Base-by-base conservation (phyloP, 2,113 vertebrate genomes). In the Diphyllodes magnificus region DNA sequence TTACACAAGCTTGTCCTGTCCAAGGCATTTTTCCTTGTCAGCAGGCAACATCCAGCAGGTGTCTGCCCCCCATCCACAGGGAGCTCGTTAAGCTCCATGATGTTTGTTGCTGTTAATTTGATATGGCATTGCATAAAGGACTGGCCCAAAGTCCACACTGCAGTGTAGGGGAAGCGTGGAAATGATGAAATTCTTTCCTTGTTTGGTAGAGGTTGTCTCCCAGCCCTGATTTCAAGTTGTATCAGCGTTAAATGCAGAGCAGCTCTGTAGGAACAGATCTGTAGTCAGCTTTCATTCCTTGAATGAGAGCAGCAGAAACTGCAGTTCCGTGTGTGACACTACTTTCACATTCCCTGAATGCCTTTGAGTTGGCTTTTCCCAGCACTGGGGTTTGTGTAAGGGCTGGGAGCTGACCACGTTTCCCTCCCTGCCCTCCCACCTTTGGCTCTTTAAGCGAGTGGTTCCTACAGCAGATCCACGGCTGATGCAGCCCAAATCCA, bases 71-170 rank as follows among this genome's bases (percentile, higher is more conserved):
- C 57, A 20, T 61, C 93, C 35, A 0, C 66, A 53, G 91, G 89
- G 84, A 95, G 89, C 95, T 95, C 8, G 13, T 87, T 91, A 91
- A 89, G 73, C 77, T 65, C 73, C 39, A 3, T 82, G 88, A 50
- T 80, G 78, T 69, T 85, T 85, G 86, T 53, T 84, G 65, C 59
- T 90, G 78, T 69, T 94, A 92, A 91, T 93, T 95, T 85, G 37
- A 39, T 54, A 6, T 69, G 70, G 57, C 86, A 65, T 17, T 59
- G 65, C 53, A 39, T 27, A 71, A 50, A 82, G 51, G 65, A 44
- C 76, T 87, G 66, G 66, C 71, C 73, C 47, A 12, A 65, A 91
- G 73, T 92, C 89, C 82, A 35, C 61, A 10, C 23, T 72, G 53
- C 49, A n/a, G 42, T 25, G 45, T 6, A 54, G 47, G n/a, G 30